A percentile compares a stretch with the other conserved stretches of the same genome.
Evolutionary conservation across 2,888 invertebrate genomes (phyloP).

Genomic region (Syrista parreyssii): DNA sequence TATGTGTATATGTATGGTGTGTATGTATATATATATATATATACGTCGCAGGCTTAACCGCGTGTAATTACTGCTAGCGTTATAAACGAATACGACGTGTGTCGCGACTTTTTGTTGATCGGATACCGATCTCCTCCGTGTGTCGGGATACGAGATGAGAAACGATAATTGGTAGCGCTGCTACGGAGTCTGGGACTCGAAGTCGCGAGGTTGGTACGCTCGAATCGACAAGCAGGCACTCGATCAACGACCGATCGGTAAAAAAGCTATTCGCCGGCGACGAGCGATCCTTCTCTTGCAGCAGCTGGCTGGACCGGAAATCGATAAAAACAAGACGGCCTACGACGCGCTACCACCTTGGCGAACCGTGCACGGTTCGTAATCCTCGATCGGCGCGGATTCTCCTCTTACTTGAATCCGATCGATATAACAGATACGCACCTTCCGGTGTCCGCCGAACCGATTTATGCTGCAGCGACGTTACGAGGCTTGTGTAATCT

Average conservation of each 20-base stretch:
- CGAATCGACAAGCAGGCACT: constrained; percentile 43
- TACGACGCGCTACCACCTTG: background rate
- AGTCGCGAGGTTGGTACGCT: constrained; percentile 22
- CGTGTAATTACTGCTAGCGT: background rate
- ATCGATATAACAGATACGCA: background rate
- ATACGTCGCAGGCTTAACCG: background rate
- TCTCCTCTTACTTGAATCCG: background rate
- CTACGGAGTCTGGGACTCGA: background rate
- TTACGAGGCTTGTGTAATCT: background rate
- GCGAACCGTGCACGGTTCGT: background rate
- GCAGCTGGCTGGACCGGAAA: constrained; percentile 1
- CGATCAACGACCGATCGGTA: constrained; percentile 27
- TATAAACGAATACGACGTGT: background rate
- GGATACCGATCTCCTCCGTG: background rate
- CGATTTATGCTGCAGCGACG: background rate
- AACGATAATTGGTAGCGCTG: constrained; percentile 3
- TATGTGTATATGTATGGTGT: background rate
- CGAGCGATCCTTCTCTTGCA: background rate
- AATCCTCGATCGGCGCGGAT: background rate
- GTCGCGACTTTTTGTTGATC: background rate
- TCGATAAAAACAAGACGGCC: background rate
- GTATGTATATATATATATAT: background rate
- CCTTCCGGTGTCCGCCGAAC: background rate
- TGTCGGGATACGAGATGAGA: background rate
- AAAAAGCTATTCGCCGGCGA: constrained; percentile 1